Conservation (phyloP, 1,140 invertebrate genomes). For the Pachypeltis micranthus region DNA sequence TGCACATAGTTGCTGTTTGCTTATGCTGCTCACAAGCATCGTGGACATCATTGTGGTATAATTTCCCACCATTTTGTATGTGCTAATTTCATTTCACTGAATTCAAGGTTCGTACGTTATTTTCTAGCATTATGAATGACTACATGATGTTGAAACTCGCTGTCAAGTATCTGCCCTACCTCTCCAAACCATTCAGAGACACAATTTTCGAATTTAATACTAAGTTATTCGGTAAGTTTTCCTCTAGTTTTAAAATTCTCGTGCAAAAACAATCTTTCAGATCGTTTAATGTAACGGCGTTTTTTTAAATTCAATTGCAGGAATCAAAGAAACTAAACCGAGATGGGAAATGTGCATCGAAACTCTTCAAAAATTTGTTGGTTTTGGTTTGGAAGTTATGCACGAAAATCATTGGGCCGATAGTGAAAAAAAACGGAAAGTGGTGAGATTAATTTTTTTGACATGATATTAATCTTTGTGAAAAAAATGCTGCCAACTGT, state of each 20-base stretch:
- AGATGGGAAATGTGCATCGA: conserved; percentile 46
- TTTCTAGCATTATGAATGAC: conserved; percentile 43
- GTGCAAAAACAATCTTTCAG: neutral
- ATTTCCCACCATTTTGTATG: no score
- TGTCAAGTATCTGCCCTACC: conserved; percentile 42
- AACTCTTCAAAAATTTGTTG: conserved; percentile 40
- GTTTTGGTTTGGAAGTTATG: conserved; percentile 42
- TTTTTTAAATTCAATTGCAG: conserved; percentile 30
- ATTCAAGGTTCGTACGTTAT: no score
- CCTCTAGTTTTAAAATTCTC: conserved; percentile 3
- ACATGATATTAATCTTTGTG: no score
- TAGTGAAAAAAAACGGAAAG: conserved; percentile 21
- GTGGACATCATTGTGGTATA: no score
- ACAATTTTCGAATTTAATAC: conserved; percentile 40
- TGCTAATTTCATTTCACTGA: no score
- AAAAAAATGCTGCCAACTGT: no score
- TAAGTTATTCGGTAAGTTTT: conserved; percentile 37
- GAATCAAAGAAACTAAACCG: conserved; percentile 36
- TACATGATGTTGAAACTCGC: conserved; percentile 49
- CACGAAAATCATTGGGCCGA: conserved; percentile 32
- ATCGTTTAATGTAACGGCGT: conserved; percentile 10
- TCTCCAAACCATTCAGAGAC: conserved; percentile 42
- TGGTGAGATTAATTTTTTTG: conserved; percentile 25
- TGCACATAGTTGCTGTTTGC: no score
- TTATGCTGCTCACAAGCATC: no score